phyloP scores from a whole-genome alignment of 1,140 invertebrate species.

The Heterodera schachtii region DNA sequence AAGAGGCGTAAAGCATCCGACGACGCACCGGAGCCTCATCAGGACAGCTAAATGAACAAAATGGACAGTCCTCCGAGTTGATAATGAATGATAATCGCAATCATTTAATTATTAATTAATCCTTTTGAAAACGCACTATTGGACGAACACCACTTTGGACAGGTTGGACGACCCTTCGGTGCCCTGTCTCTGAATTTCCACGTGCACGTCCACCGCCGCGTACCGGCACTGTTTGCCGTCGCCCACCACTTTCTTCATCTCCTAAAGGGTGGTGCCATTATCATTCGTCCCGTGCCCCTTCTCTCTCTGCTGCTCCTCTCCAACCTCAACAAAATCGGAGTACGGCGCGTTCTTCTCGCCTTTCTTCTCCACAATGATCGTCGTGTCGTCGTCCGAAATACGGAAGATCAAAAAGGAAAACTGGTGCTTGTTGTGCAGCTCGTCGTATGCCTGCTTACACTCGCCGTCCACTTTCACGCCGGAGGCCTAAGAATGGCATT shows the following conservation, averaged over 20 bases:
- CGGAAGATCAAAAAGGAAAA: slow-evolving; percentile 64
- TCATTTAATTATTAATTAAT: background rate
- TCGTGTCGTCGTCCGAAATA: slow-evolving; percentile 62
- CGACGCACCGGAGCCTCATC: slow-evolving; percentile 65
- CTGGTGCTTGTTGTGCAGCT: slow-evolving; percentile 62
- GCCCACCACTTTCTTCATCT: slow-evolving; percentile 61
- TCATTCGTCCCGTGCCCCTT: no score
- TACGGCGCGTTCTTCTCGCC: slow-evolving; percentile 64
- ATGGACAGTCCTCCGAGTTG: no score
- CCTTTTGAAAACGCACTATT: slow-evolving; percentile 55
- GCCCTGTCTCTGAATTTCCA: slow-evolving; percentile 61
- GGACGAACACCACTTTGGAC: slow-evolving; percentile 63
- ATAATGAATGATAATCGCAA: background rate
- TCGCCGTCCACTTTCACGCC: slow-evolving; percentile 63
- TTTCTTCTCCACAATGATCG: slow-evolving; percentile 65
- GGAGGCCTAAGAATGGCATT: slow-evolving; percentile 49
- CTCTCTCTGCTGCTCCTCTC: background rate
- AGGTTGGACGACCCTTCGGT: slow-evolving; percentile 57
- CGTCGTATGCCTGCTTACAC: slow-evolving; percentile 64
- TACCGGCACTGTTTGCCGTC: slow-evolving; percentile 64
- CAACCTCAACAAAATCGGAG: slow-evolving; percentile 63
- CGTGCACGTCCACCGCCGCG: slow-evolving; percentile 64
- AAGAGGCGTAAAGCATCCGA: slow-evolving; percentile 66
- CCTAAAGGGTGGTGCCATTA: slow-evolving; percentile 38
- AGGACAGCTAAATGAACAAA: slow-evolving; percentile 51